phyloP scores from a whole-genome alignment of 2,113 vertebrate species.

The Sphyrna mokarran region DNA sequence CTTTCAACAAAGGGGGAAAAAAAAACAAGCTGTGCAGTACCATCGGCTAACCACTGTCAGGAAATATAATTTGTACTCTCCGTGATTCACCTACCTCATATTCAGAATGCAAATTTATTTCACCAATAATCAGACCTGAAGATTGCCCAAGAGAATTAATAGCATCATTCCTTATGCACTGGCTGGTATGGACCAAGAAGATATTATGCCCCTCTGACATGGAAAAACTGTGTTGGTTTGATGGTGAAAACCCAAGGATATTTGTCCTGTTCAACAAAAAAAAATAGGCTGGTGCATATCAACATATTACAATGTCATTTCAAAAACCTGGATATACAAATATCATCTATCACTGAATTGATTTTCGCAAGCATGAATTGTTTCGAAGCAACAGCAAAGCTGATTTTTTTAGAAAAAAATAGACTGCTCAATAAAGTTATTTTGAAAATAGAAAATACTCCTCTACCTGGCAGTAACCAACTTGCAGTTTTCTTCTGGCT shows the following conservation, averaged over 20 bases:
- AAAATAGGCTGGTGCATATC: conserved; percentile 98
- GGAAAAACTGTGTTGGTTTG: conserved; percentile 99
- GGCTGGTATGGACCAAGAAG: conserved; percentile 70
- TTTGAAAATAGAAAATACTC: conserved; percentile 28
- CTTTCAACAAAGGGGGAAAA: conserved; percentile 66
- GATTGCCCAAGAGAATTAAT: conserved; percentile 99
- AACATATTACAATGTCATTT: conserved; percentile 99
- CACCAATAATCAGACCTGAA: conserved; percentile 99
- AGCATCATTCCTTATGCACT: conserved; percentile 94
- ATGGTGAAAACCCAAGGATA: conserved; percentile 97
- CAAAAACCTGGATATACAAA: conserved; percentile 99
- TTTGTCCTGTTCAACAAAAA: conserved; percentile 99
- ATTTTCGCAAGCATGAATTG: conserved; percentile 34
- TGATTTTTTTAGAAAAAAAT: not conserved
- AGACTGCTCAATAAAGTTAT: conserved; percentile 31
- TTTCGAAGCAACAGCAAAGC: conserved; percentile 20
- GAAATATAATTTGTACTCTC: conserved; percentile 99
- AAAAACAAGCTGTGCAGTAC: conserved; percentile 71
- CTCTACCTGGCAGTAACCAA: conserved; percentile 20
- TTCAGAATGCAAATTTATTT: conserved; percentile 99
- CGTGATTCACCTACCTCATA: conserved; percentile 99
- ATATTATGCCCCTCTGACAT: conserved; percentile 98
- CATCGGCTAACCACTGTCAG: conserved; percentile 95
- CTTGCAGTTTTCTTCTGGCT: not conserved
- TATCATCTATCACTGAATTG: conserved; percentile 49